Base-by-base conservation (phyloP, 2,113 vertebrate species). In the Misgurnus anguillicaudatus region DNA sequence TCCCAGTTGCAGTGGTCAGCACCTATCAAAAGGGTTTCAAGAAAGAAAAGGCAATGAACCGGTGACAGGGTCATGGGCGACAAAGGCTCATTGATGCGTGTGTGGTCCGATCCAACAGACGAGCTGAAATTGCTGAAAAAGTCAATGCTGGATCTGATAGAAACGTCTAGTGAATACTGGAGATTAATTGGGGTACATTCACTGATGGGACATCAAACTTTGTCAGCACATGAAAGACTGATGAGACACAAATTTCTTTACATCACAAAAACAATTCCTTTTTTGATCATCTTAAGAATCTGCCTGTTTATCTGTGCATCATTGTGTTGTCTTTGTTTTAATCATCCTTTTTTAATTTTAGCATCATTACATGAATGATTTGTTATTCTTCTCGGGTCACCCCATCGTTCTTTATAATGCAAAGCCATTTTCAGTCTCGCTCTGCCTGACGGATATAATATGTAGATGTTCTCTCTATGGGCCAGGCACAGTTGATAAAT, bases 381-480 rank as follows among this genome's bases (percentile, higher is more conserved):
- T 61, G 65, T 31, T 5, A 2, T 76, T 63, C 77, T 38, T 36
- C 41, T 42, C 80, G 17, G 51, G 60, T 68, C 62, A 21, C 61
- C 9, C 70, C 36, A 42, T 77, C 7, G 17, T 73, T 70, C 68
- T 45, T 77, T 39, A 42, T 77, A 75, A 21, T 31, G 2, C 31
- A 73, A 48, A 11, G 9, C 11, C 55, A 24, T 19, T 65, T 60
- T 31, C 41, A 11, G 55, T 82, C 47, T 76, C 2, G 71, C 64
- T 19, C 72, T 85, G 69, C 21, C 31, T 16, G 61, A 87, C 66
- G 61, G 67, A 83, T 84, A 57, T 53, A 17, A 55, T 71, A 60
- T 77, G 38, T 47, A 74, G 16, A 73, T 65, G 38, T 63, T 13
- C 38, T 2, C 57, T 47, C 10, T 14, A 55, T 48, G 21, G 19